Percentiles rank a stretch among this genome's conserved stretches.
These are phyloP conservation scores for Pseudomugil tenellus DNA, from an alignment of 2,797 vertebrate species.

Conservation along the genomic window DNA sequence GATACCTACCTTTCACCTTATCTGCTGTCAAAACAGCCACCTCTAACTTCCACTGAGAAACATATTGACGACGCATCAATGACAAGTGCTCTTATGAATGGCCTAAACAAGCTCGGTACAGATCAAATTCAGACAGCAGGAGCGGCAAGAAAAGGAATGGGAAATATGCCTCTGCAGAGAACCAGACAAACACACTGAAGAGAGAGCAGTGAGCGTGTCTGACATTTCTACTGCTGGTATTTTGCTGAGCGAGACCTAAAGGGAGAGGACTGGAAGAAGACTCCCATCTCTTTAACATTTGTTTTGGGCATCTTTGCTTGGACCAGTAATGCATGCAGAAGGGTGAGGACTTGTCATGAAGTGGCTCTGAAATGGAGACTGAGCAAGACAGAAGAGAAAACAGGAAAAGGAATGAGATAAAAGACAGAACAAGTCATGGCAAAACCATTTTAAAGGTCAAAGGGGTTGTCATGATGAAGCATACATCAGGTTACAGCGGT, in stretches of 20 bases:
- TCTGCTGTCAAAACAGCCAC: conserved; percentile 70
- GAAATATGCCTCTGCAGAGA: conserved; percentile 44
- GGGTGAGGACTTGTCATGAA: conserved; percentile 38
- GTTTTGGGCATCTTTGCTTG: conserved; percentile 54
- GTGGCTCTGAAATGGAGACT: conserved; percentile 23
- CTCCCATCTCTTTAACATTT: conserved; percentile 39
- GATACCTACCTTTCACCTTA: conserved; percentile 58
- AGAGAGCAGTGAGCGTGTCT: conserved; percentile 47
- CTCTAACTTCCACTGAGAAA: conserved; percentile 60
- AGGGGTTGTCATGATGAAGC: conserved; percentile 40
- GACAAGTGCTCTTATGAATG: conserved; percentile 63
- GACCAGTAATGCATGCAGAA: conserved; percentile 33
- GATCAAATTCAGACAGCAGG: conserved; percentile 43
- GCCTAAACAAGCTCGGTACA: conserved; percentile 56
- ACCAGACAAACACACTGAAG: conserved; percentile 26
- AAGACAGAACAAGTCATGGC: conserved; percentile 43
- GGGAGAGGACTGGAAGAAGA: conserved; percentile 47
- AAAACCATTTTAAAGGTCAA: conserved; percentile 37
- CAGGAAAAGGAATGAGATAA: conserved; percentile 29
- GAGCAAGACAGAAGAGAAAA: conserved; percentile 10
- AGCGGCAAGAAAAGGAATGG: conserved; percentile 15
- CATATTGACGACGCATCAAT: conserved; percentile 66
- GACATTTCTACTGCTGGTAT: conserved; percentile 56
- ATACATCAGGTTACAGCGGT: conserved; percentile 30
- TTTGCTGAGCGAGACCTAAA: conserved; percentile 46